Base-by-base conservation (phyloP, 2,113 vertebrate species). In the Prunella fulvescens region DNA sequence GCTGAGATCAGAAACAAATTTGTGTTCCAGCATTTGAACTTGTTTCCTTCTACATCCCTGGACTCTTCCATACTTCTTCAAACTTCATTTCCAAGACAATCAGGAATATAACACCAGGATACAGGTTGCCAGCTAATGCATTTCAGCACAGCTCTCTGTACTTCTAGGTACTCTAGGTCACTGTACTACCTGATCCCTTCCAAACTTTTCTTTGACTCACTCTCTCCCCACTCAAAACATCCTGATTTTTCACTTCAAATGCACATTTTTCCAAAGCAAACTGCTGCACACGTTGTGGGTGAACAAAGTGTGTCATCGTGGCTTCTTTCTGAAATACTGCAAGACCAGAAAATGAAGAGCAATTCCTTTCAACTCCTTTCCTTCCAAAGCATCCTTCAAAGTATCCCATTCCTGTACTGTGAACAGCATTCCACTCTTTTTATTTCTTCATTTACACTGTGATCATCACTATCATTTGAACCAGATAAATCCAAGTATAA, bases 171-270 rank as follows among this genome's bases (percentile, higher is more conserved):
- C 48, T 62, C 39, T 28, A 58, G 33, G 19, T 22, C 12, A 3
- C 6, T 23, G 7, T 47, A 60, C 51, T 66, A 10, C 44, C 66
- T 66, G 42, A 65, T 80, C 73, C 9, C 37, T 33, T 93, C 50
- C 64, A 70, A 93, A 85, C 78, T 56, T 95, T 80, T 35, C 87
- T 81, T 81, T 83, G 35, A 81, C 11, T 15, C n/a, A 45, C 16
- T 61, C 44, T 81, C 40, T 85, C 17, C 17, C 17, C 10, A 10
- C 61, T 86, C 39, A 81, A 64, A 87, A 91, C 73, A 47, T 82
- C 56, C 67, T 56, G 10, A 44, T 51, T 93, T 87, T 88, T 80
- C 74, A 86, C 56, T 81, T 80, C 60, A 90, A 94, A 94, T 56
- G 24, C 39, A 58, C 39, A 12, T 58, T 76, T 88, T 80, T 24